phyloP scores from a whole-genome alignment of 2,113 vertebrate genomes.

The Hypomesus transpacificus region DNA sequence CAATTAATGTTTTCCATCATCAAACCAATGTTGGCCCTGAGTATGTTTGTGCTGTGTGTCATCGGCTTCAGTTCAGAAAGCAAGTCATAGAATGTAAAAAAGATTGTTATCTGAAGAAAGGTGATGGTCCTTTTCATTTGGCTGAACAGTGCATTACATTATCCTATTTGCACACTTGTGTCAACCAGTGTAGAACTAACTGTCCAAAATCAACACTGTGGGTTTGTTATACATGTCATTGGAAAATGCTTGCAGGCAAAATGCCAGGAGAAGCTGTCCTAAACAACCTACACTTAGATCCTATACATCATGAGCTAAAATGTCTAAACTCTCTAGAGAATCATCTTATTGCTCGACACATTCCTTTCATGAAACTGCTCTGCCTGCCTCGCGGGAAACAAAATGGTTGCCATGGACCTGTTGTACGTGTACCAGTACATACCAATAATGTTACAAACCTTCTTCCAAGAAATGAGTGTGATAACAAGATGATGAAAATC shows the following conservation, averaged over 20 bases:
- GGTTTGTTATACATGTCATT: slow-evolving; percentile 24
- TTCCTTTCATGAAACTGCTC: slow-evolving; percentile 28
- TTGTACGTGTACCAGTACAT: slow-evolving; percentile 16
- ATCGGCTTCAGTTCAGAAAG: slow-evolving; percentile 18
- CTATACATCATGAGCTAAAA: slow-evolving; percentile 17
- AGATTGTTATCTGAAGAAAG: background rate
- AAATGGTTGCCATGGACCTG: slow-evolving; percentile 15
- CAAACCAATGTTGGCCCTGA: slow-evolving; percentile 3
- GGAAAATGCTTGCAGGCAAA: slow-evolving; percentile 6
- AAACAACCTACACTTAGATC: slow-evolving; percentile 22
- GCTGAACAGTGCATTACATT: slow-evolving; percentile 11
- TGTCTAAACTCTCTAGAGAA: slow-evolving; percentile 27
- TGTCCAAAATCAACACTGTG: slow-evolving; percentile 6
- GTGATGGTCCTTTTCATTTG: background rate
- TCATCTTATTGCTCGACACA: slow-evolving; percentile 22
- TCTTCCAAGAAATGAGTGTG: slow-evolving; percentile 16
- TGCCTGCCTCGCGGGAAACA: slow-evolving; percentile 9
- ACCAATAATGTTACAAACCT: background rate
- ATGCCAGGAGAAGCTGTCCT: slow-evolving; percentile 6
- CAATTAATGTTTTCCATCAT: background rate
- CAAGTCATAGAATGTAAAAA: slow-evolving; percentile 12
- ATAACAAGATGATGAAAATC: slow-evolving; percentile 1
- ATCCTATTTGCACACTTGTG: slow-evolving; percentile 2
- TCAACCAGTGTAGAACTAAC: background rate
- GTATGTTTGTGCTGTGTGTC: slow-evolving; percentile 11